Base-by-base conservation (phyloP, 2,113 vertebrate genomes). In the Rhinogobius similis region DNA sequence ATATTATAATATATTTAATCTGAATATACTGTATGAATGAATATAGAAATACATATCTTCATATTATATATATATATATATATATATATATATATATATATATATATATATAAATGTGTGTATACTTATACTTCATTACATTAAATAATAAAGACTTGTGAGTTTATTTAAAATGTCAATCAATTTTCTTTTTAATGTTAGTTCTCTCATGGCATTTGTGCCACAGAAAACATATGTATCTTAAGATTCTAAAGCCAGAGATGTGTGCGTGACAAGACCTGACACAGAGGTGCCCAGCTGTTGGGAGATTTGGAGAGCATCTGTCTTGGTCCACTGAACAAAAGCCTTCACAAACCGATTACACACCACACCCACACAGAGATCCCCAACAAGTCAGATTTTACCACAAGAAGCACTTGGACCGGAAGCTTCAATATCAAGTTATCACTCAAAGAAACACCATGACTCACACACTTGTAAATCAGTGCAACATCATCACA, bases 231-330 rank as follows among this genome's bases (percentile, higher is more conserved):
- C 29, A 38, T 32, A 20, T 32, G 66, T 62, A 65, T 13, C 43
- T 43, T 56, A 24, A 67, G 12, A n/a, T 63, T 63, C 12, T 43
- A 24, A 13, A 63, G 21, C 43, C 36, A 63, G 66, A 58, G 65
- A 72, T 62, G 69, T n/a, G 67, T 52, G 61, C 65, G 23, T 74
- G 65, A 62, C 58, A 5, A 26, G 55, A 63, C 46, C 62, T 2
- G 10, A 56, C 9, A 58, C 67, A 76, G 69, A 81, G 63, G 53
- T 75, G 70, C 83, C 73, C 86, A 90, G 88, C 77, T 90, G 81
- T 86, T 85, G 23, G 61, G 81, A 73, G 72, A 82, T 74, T 82
- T 81, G 32, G 68, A 73, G 70, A 86, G 70, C 87, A 86, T 86
- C 84, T 87, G 85, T 72, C 68, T 73, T 44, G 18, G 43, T 55